These are phyloP conservation scores for Acropternis orthonyx DNA, from an alignment of 2,797 vertebrate species.

Conservation along the genomic window DNA sequence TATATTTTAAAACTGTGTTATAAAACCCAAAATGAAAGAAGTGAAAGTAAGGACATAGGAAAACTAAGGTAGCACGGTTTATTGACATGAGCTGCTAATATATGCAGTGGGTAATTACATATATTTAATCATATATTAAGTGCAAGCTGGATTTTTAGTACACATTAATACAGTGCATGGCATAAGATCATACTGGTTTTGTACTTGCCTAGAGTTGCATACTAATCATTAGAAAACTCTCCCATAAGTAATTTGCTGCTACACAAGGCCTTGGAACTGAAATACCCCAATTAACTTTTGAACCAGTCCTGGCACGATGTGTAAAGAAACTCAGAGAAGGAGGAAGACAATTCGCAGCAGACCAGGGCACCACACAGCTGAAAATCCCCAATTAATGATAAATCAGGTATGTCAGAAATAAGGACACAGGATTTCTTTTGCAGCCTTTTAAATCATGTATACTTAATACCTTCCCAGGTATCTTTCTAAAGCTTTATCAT, in stretches of 20 bases:
- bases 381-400: background rate
- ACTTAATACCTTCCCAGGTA: background rate
- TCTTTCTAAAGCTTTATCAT: background rate
- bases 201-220: background rate
- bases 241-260: background rate
- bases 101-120: background rate
- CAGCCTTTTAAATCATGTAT: background rate
- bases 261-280: background rate
- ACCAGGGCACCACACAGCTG: background rate
- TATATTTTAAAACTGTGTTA: background rate
- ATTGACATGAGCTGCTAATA: conserved; percentile 33
- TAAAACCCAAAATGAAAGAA: background rate
- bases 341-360: background rate
- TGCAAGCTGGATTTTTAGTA: conserved; percentile 19
- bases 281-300: background rate
- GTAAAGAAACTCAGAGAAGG: background rate
- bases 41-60: background rate
- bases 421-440: background rate
- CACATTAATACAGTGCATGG: background rate
- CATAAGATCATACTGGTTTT: background rate
- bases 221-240: background rate
- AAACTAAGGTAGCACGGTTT: conserved; percentile 18
- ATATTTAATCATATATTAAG: background rate
- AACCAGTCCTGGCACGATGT: background rate
- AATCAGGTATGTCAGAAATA: background rate